A percentile compares a stretch with the other conserved stretches of the same genome.
Evolutionary conservation across 2,888 invertebrate genomes (phyloP).

Genomic region (Leptarthrus brevirostris): DNA sequence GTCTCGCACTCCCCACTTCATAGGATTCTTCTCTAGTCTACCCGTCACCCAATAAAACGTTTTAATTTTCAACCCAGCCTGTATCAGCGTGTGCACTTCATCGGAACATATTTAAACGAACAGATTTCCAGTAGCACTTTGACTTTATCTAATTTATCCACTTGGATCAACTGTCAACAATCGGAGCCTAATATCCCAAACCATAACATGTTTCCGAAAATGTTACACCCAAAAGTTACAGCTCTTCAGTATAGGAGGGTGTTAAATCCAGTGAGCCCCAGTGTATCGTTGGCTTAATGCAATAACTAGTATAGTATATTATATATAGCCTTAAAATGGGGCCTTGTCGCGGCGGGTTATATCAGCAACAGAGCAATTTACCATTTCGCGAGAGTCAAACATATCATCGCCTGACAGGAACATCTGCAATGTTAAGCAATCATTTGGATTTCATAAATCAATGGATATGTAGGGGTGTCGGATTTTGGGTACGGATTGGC

Average conservation of each 20-base stretch:
- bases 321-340: not conserved
- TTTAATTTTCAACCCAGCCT: too few species aligned
- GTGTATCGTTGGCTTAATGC: slow-evolving; percentile 25
- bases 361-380: slow-evolving; percentile 32
- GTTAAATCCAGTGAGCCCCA: not conserved
- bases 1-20: too few species aligned
- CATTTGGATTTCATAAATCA: slow-evolving; percentile 41
- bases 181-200: slow-evolving; percentile 8
- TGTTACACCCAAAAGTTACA: slow-evolving; percentile 12
- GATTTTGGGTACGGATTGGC: too few species aligned
- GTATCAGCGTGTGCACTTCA: not conserved
- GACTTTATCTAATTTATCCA: slow-evolving; percentile 4
- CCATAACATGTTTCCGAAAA: slow-evolving; percentile 1
- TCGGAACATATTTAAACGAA: not conserved
- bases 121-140: not conserved
- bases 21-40: too few species aligned
- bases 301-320: slow-evolving; percentile 15
- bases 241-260: not conserved
- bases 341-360: not conserved
- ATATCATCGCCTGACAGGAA: slow-evolving; percentile 28
- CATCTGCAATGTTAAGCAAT: slow-evolving; percentile 44
- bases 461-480: not conserved
- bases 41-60: too few species aligned
- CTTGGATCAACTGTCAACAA: slow-evolving; percentile 24
- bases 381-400: slow-evolving; percentile 13